Percentiles rank a stretch among this genome's conserved stretches.
Conservation (phyloP, 2,113 vertebrate genomes). For the Hucho hucho region DNA sequence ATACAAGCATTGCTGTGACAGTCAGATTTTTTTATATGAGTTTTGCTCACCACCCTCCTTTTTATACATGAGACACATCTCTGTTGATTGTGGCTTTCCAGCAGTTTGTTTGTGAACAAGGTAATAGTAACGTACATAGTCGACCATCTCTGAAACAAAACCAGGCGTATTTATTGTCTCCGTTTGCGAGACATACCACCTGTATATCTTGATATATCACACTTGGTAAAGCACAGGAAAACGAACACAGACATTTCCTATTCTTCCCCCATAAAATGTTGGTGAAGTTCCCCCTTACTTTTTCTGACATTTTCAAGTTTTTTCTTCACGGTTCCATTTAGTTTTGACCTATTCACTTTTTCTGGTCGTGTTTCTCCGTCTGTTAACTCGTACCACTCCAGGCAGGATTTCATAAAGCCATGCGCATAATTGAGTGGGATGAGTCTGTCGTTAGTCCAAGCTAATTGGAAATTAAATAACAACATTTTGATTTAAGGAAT, state of each 20-base stretch:
- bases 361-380: constrained; percentile 34
- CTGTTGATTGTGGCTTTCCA: constrained; percentile 27
- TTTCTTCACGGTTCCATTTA: not conserved
- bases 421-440: not conserved
- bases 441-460: constrained; percentile 34
- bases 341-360: constrained; percentile 20
- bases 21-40: not conserved
- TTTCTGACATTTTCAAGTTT: not conserved
- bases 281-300: constrained; percentile 27
- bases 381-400: constrained; percentile 60
- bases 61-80: constrained; percentile 67
- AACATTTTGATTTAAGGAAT: not conserved
- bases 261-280: too few relatives aligned
- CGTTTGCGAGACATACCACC: too few relatives aligned
- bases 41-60: constrained; percentile 63
- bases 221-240: too few relatives aligned
- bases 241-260: too few relatives aligned
- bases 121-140: constrained; percentile 69
- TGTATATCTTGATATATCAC: too few relatives aligned
- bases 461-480: constrained; percentile 29
- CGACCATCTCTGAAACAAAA: constrained; percentile 56
- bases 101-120: constrained; percentile 53
- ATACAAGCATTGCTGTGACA: too few relatives aligned
- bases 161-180: not conserved
- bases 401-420: constrained; percentile 22